A percentile compares a stretch with the other conserved stretches of the same genome.
Conservation (phyloP, 2,113 vertebrate species). For the Rhegmatorhina hoffmannsi region DNA sequence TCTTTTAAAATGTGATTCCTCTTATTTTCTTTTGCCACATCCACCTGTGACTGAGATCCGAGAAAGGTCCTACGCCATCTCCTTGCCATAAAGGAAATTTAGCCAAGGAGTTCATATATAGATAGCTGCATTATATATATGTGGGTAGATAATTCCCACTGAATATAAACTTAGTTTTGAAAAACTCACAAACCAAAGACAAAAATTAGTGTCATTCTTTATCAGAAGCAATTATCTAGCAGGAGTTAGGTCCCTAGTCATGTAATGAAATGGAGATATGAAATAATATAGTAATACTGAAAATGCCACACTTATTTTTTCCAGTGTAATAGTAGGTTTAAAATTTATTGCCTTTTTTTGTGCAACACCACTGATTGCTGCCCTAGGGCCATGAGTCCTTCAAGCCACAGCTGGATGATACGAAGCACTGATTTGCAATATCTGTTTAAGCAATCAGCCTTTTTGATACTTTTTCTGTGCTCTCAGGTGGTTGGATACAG, state of each 20-base stretch:
- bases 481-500: rapidly evolving
- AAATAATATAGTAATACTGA: neutral
- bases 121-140: neutral
- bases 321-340: neutral
- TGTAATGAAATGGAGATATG: neutral
- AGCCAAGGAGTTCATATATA: neutral
- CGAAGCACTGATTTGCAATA: neutral
- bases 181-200: neutral
- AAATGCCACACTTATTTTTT: neutral
- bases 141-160: neutral
- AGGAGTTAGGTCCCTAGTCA: neutral
- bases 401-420: neutral
- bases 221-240: neutral
- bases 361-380: neutral
- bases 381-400: neutral
- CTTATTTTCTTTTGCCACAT: neutral
- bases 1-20: neutral
- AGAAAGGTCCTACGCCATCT: neutral
- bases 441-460: neutral
- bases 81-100: neutral
- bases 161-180: neutral
- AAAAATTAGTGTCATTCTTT: neutral
- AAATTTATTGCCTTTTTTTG: neutral
- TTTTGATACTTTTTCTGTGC: neutral
- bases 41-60: neutral